These are phyloP conservation scores for Parazoanthus atlanticus DNA, from an alignment of 92 coral and sea anemone species.

Conservation along the genomic window DNA sequence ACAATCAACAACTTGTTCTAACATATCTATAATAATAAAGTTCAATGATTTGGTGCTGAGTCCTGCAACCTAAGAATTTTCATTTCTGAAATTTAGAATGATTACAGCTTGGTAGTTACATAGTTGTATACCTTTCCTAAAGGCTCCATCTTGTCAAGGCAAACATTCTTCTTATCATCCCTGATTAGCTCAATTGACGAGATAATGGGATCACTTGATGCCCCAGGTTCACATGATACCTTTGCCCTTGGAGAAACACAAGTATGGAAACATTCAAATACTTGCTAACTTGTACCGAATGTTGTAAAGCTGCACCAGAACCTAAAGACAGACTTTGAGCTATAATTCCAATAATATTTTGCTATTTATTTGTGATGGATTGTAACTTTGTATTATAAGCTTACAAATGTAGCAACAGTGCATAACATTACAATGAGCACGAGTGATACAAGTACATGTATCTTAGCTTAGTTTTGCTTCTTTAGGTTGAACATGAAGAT, in stretches of 20 bases:
- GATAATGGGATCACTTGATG: constrained; percentile 20
- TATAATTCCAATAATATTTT: too few species aligned
- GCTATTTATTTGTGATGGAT: too few species aligned
- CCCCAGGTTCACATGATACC: not conserved
- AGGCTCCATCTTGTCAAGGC: constrained; percentile 18
- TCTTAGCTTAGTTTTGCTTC: too few species aligned
- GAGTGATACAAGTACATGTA: too few species aligned
- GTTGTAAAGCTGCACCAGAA: not conserved
- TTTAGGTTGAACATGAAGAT: not conserved
- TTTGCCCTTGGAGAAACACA: constrained; percentile 7
- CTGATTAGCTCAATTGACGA: constrained; percentile 18
- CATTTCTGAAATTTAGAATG: not conserved
- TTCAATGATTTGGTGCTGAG: too few species aligned
- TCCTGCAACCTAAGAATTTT: too few species aligned
- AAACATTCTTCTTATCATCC: constrained; percentile 24
- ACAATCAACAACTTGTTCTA: not conserved
- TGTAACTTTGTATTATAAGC: too few species aligned
- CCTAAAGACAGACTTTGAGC: too few species aligned
- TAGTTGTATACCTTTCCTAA: constrained; percentile 10
- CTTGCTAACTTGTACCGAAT: too few species aligned
- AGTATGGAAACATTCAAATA: not conserved
- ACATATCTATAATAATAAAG: not conserved
- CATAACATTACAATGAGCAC: too few species aligned
- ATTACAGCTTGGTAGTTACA: not conserved
- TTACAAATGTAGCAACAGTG: too few species aligned